phyloP scores from a whole-genome alignment of 2,888 invertebrate genomes.

The Apocheima hispidaria region DNA sequence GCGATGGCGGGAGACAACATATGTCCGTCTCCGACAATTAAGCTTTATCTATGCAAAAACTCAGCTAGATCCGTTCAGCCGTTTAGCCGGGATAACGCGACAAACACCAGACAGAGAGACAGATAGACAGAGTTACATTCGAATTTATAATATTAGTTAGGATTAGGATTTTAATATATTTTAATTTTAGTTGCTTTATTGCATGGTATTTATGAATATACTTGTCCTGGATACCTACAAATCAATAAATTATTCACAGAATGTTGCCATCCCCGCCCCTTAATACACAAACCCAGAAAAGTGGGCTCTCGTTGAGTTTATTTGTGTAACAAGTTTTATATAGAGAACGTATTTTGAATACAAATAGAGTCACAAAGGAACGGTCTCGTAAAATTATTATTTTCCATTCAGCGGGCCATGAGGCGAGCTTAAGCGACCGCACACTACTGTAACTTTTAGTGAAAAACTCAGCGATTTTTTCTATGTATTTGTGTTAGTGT shows the following conservation, averaged over 20 bases:
- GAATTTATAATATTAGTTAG: too few relatives aligned
- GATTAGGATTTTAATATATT: too few relatives aligned
- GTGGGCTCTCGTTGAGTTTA: slow-evolving; percentile 24
- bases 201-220: background rate
- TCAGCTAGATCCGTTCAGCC: too few relatives aligned
- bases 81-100: too few relatives aligned
- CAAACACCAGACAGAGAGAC: too few relatives aligned
- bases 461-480: background rate
- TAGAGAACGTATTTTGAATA: slow-evolving; percentile 41
- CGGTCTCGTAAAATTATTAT: slow-evolving; percentile 47
- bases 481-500: too few relatives aligned
- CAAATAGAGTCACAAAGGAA: slow-evolving; percentile 36
- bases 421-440: slow-evolving; percentile 22
- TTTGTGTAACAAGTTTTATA: slow-evolving; percentile 41
- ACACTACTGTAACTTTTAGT: background rate
- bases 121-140: too few relatives aligned
- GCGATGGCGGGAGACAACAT: too few relatives aligned
- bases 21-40: too few relatives aligned
- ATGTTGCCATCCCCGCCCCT: slow-evolving; percentile 13
- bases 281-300: slow-evolving; percentile 24
- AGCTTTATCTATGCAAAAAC: too few relatives aligned
- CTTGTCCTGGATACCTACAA: background rate
- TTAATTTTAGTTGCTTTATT: too few relatives aligned
- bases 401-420: slow-evolving; percentile 43
- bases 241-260: slow-evolving; percentile 18